Base-by-base conservation (phyloP, 2,888 invertebrate genomes). In the Drosophila ezoana region DNA sequence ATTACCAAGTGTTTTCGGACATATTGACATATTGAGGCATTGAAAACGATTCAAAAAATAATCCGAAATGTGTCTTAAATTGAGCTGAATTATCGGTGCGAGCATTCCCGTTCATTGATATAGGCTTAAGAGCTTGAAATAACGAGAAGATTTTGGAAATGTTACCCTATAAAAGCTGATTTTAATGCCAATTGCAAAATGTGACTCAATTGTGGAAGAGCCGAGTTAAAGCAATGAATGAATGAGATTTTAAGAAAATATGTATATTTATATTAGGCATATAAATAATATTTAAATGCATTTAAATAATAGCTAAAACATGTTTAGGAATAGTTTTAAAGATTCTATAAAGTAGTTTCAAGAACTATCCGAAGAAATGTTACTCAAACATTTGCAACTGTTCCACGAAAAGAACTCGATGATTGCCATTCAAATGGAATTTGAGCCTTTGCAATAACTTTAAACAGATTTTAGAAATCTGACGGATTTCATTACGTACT, bases 11-110 rank as follows among this genome's bases (percentile, higher is more conserved):
- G n/a, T 11, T 43, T 38, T 28, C 35, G 16, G n/a, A 37, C 18
- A 48, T 38, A 57, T 13, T 16, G 8, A 33, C 13, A 16, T 28
- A 28, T 28, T 28, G 28, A 28, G 8, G 28, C 20, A 14, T 58
- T 51, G 6, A 64, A 43, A 28, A 28, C 32, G 65, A 48, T 43
- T 48, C 20, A 23, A 37, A 10, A 56, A 65, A 57, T 38, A 37
- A 13, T 23, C 23, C 38, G 38, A 66, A 35, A 18, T 48, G 10
- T 43, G 18, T 23, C 2, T 16, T 20, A 62, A 45, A 28, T 28
- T 28, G 28, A 28, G 28, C 16, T 38, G 10, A 14, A 28, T 16
- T 23, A 40, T 13, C 28, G 28, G 13, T 13, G 10, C 10, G 8
- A 10, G 28, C 28, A n/a, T 16, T 16, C 13, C 10, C 35, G 10